Percentiles rank a stretch among this genome's conserved stretches.
These are phyloP conservation scores for Drosophila nigrodunni DNA, from an alignment of 1,140 invertebrate species.

Conservation along the genomic window DNA sequence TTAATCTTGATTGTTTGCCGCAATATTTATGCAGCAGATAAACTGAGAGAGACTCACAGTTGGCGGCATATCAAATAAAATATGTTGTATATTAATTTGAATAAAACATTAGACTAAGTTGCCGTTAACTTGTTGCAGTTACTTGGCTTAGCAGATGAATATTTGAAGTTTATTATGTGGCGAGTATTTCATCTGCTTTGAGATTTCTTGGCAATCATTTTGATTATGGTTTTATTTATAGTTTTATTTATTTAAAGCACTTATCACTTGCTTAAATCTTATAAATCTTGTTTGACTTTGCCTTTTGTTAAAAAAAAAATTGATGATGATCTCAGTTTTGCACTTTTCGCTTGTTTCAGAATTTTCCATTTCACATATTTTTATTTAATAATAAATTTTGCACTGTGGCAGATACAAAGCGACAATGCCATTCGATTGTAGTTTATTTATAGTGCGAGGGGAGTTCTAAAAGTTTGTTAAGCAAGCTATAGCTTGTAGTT, in stretches of 20 bases:
- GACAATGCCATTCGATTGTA: slow-evolving; percentile 32
- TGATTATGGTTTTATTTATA: background rate
- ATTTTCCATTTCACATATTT: slow-evolving; percentile 25
- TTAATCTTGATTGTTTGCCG: background rate
- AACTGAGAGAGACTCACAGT: background rate
- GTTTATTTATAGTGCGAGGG: slow-evolving; percentile 17
- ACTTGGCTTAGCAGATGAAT: too few species aligned
- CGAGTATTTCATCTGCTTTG: background rate
- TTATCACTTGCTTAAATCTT: background rate
- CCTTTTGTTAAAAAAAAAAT: background rate
- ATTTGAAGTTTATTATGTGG: too few species aligned
- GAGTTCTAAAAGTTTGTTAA: background rate
- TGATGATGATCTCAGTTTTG: background rate
- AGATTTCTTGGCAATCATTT: too few species aligned
- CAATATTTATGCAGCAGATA: slow-evolving; percentile 9
- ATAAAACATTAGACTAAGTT: too few species aligned
- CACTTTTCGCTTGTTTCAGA: background rate
- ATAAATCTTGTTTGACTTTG: background rate
- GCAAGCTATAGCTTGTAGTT: background rate
- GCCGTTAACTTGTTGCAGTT: too few species aligned
- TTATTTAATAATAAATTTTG: slow-evolving; percentile 30
- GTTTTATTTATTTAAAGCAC: background rate
- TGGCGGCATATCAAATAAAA: too few species aligned
- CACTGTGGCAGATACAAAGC: slow-evolving; percentile 46
- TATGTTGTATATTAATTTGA: too few species aligned